Conservation (phyloP, 2,797 vertebrate species). For the Margarornis squamiger region DNA sequence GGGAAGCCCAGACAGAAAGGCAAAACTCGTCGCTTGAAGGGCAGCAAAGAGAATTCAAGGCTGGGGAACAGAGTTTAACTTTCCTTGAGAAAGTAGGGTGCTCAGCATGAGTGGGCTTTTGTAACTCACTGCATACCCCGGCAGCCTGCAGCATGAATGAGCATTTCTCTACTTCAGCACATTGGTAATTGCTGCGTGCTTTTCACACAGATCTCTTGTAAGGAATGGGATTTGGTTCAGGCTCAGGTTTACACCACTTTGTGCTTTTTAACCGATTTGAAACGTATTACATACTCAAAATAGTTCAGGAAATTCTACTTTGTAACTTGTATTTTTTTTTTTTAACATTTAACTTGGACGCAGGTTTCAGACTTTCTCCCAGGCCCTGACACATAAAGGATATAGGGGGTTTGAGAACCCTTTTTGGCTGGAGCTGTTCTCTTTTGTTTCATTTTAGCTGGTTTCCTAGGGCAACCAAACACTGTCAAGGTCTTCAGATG, state of each 20-base stretch:
- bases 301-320: background rate
- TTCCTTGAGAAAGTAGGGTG: conserved; percentile 22
- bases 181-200: background rate
- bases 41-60: background rate
- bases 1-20: background rate
- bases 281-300: background rate
- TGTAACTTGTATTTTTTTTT: background rate
- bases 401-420: background rate
- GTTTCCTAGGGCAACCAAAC: background rate
- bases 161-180: background rate
- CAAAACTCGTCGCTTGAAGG: background rate
- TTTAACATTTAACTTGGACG: background rate
- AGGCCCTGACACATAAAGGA: background rate
- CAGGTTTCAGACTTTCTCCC: background rate
- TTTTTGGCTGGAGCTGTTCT: background rate
- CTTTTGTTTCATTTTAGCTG: background rate
- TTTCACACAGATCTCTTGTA: background rate
- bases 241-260: background rate
- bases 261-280: background rate
- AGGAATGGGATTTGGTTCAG: background rate
- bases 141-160: conserved; percentile 9
- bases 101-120: conserved; percentile 3
- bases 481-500: background rate
- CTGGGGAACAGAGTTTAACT: background rate
- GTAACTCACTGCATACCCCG: background rate